Base-by-base conservation (phyloP, 2,797 vertebrate genomes). In the Typhlichthys subterraneus region DNA sequence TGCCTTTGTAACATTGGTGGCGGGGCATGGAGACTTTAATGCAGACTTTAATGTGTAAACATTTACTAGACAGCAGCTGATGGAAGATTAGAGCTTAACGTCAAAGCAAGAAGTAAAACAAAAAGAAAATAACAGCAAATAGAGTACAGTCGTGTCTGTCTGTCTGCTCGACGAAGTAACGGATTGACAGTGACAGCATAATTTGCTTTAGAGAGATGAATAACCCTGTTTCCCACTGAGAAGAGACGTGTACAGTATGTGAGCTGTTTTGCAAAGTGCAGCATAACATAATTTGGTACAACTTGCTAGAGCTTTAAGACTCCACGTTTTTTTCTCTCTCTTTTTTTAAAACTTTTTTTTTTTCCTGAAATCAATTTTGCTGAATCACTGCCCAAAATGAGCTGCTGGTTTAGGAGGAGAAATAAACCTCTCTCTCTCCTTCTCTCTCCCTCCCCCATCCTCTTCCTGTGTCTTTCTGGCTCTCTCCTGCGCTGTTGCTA, bases 301-400 rank as follows among this genome's bases (percentile, higher is more conserved):
- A 80, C 79, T 90, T 87, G 63, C 72, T 69, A 70, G 65, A 84
- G 79, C 85, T 85, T 85, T 69, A 70, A 79, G 79, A 75, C 72
- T 70, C 76, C 83, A 85, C 79, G 57, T 77, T 75, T 63, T 70
- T 63, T 4, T 23, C 23, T 23, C 57, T 54, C 57, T 51, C 38
- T 58, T 57, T 54, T 55, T 64, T 66, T 17, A 59, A 23, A 23
- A 19, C 4, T 3, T 23, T 23, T 61, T 33, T 2, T 56, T 10
- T 66, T 65, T 42, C 31, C 42, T 73, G 69, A 81, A 83, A 87
- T 88, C 81, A 82, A 84, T 88, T 89, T 81, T 88, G 89, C 88
- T 88, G 86, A 92, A 85, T 92, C 90, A 88, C 76, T 82, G 86
- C 77, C 82, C 73, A 86, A 88, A 88, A 85, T 77, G 80, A 87